Evolutionary conservation across 2,797 vertebrate species (phyloP), one percentile per base, ranked within the genome.

Genomic region (Enteromius anoplus): DNA sequence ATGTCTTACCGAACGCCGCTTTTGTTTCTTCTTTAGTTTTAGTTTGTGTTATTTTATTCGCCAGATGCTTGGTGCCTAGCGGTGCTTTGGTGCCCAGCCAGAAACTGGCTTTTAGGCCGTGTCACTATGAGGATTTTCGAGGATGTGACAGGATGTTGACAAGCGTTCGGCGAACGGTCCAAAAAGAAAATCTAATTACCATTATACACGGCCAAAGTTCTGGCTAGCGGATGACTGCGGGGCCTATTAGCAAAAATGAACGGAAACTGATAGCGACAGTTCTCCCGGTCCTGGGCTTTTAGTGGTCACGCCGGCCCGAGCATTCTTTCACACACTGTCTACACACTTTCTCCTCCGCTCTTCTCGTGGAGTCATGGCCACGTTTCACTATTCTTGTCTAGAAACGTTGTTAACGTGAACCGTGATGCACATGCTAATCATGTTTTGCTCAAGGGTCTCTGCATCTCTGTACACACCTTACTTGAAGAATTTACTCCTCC

Each of bases 111-210:
- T 89, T 88, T 73, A 87, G 89, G 88, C 82, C 21, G 81, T 92
- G 90, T 93, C 90, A 88, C 90, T 89, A 83, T 75, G 78, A 90
- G 89, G 84, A 85, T 89, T 76, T 84, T 83, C 82, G 5, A 65
- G 75, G 85, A 88, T 86, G 86, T 90, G 90, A 93, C 90, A 90
- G 87, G 85, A 90, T 90, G 91, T 89, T 93, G 91, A 92, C 89
- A 91, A 89, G 89, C 85, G 47, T 87, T 73, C 66, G 82, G 81
- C 64, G 49, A 92, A 90, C 86, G 81, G 84, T 92, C 89, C 89
- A 87, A 90, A 90, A 89, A 89, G 84, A 86, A 92, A 91, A 91
- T 92, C 86, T 84, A 92, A 93, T 93, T 92, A 91, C 84, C 88
- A 91, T 90, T 91, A 92, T 90, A 89, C 76, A 77, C 77, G 80